These are phyloP conservation scores for Grammomys dolichurus DNA, from an alignment of 2,113 vertebrate species.

Conservation along the genomic window DNA sequence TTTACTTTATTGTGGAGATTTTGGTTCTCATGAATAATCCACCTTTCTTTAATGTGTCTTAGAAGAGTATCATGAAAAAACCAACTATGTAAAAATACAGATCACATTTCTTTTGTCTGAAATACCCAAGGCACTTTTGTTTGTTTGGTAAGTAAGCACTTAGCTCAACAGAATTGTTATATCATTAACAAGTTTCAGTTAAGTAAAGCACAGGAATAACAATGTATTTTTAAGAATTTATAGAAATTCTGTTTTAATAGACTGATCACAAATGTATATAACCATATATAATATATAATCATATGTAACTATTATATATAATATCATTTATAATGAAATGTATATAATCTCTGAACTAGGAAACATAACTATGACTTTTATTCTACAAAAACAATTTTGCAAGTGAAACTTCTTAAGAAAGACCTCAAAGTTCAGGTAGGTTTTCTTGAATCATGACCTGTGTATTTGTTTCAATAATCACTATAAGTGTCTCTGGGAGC, in stretches of 20 bases:
- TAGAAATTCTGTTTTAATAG: slow-evolving; percentile 6
- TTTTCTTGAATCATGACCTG: neutral
- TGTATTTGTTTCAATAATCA: slow-evolving; percentile 5
- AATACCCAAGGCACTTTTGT: slow-evolving; percentile 3
- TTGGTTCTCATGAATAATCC: neutral
- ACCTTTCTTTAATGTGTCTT: neutral
- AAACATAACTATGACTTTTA: slow-evolving; percentile 14
- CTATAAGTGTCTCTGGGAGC: neutral
- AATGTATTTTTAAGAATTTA: neutral
- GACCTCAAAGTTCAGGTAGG: neutral
- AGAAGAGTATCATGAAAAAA: neutral
- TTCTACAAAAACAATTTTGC: neutral
- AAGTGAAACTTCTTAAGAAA: slow-evolving; percentile 18
- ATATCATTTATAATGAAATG: no score
- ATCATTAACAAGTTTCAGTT: slow-evolving; percentile 11
- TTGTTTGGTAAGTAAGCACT: neutral
- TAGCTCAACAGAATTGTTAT: neutral
- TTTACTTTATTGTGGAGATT: slow-evolving; percentile 39
- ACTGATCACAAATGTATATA: neutral
- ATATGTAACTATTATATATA: neutral
- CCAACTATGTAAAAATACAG: neutral
- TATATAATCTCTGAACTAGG: neutral
- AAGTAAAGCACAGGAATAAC: slow-evolving; percentile 13
- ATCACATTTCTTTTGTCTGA: neutral
- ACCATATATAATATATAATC: neutral